A percentile compares a stretch with the other conserved stretches of the same genome.
phyloP scores from a whole-genome alignment of 2,113 vertebrate species.

The Danionella cerebrum region DNA sequence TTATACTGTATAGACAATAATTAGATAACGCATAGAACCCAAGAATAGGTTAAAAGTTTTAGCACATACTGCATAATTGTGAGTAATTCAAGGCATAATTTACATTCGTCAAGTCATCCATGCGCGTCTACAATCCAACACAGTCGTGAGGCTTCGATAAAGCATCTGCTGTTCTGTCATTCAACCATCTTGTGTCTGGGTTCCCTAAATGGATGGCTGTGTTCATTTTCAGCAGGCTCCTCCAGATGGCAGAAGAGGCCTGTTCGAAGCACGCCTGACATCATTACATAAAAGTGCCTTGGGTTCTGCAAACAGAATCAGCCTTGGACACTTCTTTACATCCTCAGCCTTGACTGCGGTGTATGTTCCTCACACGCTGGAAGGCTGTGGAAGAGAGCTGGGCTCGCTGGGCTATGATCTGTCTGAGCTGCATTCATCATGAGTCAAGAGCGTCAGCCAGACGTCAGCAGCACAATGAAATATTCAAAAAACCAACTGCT shows the following conservation, averaged over 20 bases:
- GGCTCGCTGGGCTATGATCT: conserved; percentile 14
- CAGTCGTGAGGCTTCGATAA: neutral
- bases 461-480: conserved; percentile 28
- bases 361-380: conserved; percentile 26
- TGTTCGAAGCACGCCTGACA: conserved; percentile 2
- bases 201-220: conserved; percentile 11
- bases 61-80: too few relatives aligned
- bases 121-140: too few relatives aligned
- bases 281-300: conserved; percentile 37
- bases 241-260: conserved; percentile 54
- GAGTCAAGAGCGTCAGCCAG: conserved; percentile 20
- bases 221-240: conserved; percentile 36
- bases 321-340: conserved; percentile 29
- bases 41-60: too few relatives aligned
- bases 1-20: too few relatives aligned
- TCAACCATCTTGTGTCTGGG: conserved; percentile 29
- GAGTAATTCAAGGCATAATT: too few relatives aligned
- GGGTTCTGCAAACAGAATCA: conserved; percentile 48
- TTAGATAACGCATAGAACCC: too few relatives aligned
- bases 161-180: neutral
- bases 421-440: conserved; percentile 8
- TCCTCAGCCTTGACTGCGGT: conserved; percentile 16
- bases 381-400: conserved; percentile 2
- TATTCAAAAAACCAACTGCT: conserved; percentile 13
- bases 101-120: too few relatives aligned